A percentile compares a stretch with the other conserved stretches of the same genome.
These are phyloP conservation scores for Notamacropus eugenii DNA, from an alignment of 2,797 vertebrate genomes.

Conservation along the genomic window DNA sequence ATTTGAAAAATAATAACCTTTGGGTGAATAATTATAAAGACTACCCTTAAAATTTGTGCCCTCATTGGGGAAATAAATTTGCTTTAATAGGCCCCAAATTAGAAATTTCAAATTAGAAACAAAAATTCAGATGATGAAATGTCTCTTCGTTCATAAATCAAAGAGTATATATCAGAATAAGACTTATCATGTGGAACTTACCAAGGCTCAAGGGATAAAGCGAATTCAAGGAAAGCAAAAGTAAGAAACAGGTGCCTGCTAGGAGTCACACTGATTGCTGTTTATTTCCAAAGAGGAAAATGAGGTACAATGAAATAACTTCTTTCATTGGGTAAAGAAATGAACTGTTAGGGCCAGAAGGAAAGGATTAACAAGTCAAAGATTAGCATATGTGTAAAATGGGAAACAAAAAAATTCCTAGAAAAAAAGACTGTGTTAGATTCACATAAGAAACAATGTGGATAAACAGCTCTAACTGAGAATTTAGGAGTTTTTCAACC, in stretches of 20 bases:
- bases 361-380: neutral
- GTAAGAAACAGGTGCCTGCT: neutral
- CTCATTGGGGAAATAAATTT: neutral
- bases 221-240: neutral
- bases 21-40: neutral
- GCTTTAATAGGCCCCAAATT: neutral
- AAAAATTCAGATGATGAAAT: neutral
- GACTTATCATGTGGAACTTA: neutral
- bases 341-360: neutral
- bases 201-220: neutral
- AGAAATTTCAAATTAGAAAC: neutral
- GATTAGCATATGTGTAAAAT: neutral
- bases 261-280: neutral
- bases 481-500: constrained; percentile 4
- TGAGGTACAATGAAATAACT: neutral
- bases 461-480: neutral
- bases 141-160: neutral
- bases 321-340: neutral
- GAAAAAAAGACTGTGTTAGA: constrained; percentile 9
- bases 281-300: neutral
- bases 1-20: neutral
- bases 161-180: neutral
- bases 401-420: neutral
- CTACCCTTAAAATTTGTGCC: neutral
- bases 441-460: constrained; percentile 17